Evolutionary conservation across 2,888 invertebrate genomes (phyloP), one percentile per base, ranked within the genome.

Genomic region (Lasioglossum malachurum): DNA sequence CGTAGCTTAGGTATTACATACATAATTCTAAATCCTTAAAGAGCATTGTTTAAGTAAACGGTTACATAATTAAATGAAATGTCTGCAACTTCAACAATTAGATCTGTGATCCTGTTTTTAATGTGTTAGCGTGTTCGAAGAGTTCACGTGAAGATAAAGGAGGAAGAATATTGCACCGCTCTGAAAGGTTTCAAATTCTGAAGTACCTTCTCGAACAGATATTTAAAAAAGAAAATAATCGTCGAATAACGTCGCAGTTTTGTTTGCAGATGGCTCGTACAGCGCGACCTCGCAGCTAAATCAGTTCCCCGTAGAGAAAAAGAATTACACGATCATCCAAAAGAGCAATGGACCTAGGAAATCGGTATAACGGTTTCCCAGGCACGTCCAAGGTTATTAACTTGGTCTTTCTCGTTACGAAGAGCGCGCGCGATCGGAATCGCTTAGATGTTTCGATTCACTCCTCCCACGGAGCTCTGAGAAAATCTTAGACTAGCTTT

Each of bases 351-450:
- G 78, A 79, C 60, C 67, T 83, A 67, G 31, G 64, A 82, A 83
- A 90, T 90, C 82, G 89, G 76, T 84, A 89, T 75, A 83, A 86
- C 75, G 76, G 83, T 83, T 86, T 87, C 79, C 80, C 73, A 60
- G 78, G 57, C 80, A 83, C 80, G 82, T 78, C 60, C 78, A 46
- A 86, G 74, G 81, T 81, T 81, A 82, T 81, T 81, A 82, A 85
- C 60, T 49, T 35, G 60, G 78, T 75, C 60, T 14, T 67, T 60
- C 75, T 78, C 75, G 67, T 53, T 35, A 14, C 44, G 49, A 41
- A 31, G 69, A n/a, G 35, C 19, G 27, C 14, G 67, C 69, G 44
- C 64, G 57, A 73, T 72, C 19, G 31, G 78, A n/a, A 84, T 78
- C 49, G 46, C 60, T 73, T 64, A 35, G 53, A 46, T 60, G 71